These are phyloP conservation scores for Drosophila conformis DNA, from an alignment of 2,888 invertebrate genomes.

Conservation along the genomic window DNA sequence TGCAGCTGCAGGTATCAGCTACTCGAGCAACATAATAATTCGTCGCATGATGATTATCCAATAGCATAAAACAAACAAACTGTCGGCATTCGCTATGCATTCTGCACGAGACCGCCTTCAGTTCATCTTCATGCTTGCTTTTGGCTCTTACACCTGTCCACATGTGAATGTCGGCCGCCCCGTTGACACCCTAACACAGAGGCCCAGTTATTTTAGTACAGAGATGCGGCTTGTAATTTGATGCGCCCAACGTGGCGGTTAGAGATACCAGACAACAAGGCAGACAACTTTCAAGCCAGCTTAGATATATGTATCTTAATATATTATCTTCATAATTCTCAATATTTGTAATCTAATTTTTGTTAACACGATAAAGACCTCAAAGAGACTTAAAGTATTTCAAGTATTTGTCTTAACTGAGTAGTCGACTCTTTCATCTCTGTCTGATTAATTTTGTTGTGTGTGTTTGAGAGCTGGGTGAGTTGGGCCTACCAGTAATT, in stretches of 20 bases:
- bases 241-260: conserved; percentile 43
- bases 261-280: conserved; percentile 30
- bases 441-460: conserved; percentile 8
- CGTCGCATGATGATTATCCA: conserved; percentile 53
- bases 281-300: conserved; percentile 57
- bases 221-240: conserved; percentile 56
- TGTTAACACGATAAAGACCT: conserved; percentile 16
- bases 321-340: not conserved
- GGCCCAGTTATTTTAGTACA: conserved; percentile 58
- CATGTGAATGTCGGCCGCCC: conserved; percentile 33
- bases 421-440: conserved; percentile 34
- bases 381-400: conserved; percentile 15
- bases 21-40: conserved; percentile 15
- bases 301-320: conserved; percentile 11
- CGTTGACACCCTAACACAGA: conserved; percentile 75
- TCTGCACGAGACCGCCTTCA: conserved; percentile 38
- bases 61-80: conserved; percentile 35
- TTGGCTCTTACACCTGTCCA: conserved; percentile 35
- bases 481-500: conserved; percentile 43
- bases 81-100: conserved; percentile 34
- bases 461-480: conserved; percentile 14
- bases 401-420: conserved; percentile 26
- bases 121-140: conserved; percentile 26
- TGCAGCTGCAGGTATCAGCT: conserved; percentile 8
- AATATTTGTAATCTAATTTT: conserved; percentile 1